A percentile compares a stretch with the other conserved stretches of the same genome.
Conservation (phyloP, 2,888 invertebrate species). For the Harpalus rufipes region DNA sequence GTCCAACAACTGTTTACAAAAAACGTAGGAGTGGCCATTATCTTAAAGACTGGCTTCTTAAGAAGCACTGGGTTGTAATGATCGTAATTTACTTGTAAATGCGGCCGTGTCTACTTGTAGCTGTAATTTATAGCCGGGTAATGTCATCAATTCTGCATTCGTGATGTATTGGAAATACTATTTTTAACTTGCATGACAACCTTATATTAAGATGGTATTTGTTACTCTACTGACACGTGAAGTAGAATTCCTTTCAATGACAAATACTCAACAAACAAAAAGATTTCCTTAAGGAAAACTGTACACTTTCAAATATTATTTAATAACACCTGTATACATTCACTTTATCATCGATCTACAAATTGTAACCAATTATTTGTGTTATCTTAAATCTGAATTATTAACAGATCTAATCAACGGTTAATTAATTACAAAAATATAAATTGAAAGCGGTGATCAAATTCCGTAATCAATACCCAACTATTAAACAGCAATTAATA, state of each 20-base stretch:
- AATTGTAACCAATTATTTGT: not conserved
- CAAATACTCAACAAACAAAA: not conserved
- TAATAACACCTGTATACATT: not conserved
- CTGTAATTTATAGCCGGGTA: slow-evolving; percentile 26
- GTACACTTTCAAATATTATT: not conserved
- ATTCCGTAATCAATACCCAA: not conserved
- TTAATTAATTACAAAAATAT: not conserved
- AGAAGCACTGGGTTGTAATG: slow-evolving; percentile 54
- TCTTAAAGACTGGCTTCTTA: slow-evolving; percentile 53
- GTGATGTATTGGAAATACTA: slow-evolving; percentile 28
- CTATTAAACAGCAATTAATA: too few species aligned
- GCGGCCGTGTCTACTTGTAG: slow-evolving; percentile 16
- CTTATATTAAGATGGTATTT: slow-evolving; percentile 7
- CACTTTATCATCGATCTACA: not conserved
- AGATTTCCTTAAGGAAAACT: not conserved
- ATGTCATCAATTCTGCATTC: slow-evolving; percentile 31
- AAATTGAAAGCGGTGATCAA: not conserved
- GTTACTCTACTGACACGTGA: not conserved
- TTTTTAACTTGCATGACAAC: slow-evolving; percentile 1
- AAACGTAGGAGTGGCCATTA: slow-evolving; percentile 59
- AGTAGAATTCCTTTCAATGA: slow-evolving; percentile 12
- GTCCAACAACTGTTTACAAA: slow-evolving; percentile 51
- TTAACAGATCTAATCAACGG: not conserved
- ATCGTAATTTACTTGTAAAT: slow-evolving; percentile 55
- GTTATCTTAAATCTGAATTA: not conserved